These are phyloP conservation scores for Anguilla obscura DNA, from an alignment of 2,797 vertebrate genomes.

Conservation along the genomic window DNA sequence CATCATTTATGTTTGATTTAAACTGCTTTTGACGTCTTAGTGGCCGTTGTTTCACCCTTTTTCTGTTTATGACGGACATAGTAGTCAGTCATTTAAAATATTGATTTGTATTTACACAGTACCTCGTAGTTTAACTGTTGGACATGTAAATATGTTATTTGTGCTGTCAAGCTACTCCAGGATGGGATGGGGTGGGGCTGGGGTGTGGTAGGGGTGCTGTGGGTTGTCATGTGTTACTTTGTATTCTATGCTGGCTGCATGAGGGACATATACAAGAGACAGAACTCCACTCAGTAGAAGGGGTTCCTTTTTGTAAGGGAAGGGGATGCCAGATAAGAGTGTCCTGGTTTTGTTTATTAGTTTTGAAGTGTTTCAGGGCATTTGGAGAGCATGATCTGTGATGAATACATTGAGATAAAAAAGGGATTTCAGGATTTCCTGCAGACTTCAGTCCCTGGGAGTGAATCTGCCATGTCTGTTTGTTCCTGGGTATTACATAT, in stretches of 20 bases:
- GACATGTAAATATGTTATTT: neutral
- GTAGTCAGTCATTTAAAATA: neutral
- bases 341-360: constrained; percentile 9
- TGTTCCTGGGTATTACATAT: neutral
- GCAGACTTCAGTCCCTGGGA: neutral
- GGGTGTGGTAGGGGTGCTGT: neutral
- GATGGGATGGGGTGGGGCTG: neutral
- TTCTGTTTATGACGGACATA: neutral
- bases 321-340: neutral
- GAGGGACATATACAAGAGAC: neutral
- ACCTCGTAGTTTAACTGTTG: neutral
- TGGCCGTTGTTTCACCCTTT: neutral
- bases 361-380: neutral
- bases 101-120: neutral
- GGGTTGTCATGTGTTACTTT: neutral
- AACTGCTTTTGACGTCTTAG: neutral
- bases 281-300: neutral
- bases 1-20: neutral
- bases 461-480: neutral
- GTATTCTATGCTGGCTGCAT: neutral
- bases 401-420: constrained; percentile 3
- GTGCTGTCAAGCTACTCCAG: neutral
- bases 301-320: neutral
- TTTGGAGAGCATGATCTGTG: neutral
- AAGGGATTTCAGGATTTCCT: neutral